These are phyloP conservation scores for Apamea sordens DNA, from an alignment of 2,888 invertebrate genomes.

Conservation along the genomic window DNA sequence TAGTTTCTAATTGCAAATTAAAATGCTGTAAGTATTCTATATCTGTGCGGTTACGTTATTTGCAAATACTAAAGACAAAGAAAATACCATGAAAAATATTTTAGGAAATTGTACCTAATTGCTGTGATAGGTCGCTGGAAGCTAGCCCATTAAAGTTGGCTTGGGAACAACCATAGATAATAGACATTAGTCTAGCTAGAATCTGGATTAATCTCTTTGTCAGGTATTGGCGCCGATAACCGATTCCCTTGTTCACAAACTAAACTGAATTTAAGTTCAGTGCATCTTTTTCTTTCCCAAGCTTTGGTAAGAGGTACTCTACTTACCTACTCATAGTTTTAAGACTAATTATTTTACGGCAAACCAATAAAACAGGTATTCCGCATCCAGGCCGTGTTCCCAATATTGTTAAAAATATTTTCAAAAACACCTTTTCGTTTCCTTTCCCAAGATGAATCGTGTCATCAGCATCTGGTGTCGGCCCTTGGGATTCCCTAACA, in stretches of 20 bases:
- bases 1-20: conserved; percentile 22
- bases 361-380: conserved; percentile 51
- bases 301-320: not conserved
- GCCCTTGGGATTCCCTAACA: conserved; percentile 69
- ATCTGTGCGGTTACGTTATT: not conserved
- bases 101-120: not conserved
- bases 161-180: not conserved
- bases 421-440: conserved; percentile 13
- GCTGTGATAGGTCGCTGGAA: not conserved
- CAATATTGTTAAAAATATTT: conserved; percentile 26
- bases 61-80: not conserved
- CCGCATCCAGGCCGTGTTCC: conserved; percentile 13
- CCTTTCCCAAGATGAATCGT: conserved; percentile 52
- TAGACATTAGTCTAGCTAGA: not conserved
- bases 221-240: not conserved
- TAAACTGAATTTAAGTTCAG: too few species aligned
- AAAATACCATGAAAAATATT: not conserved
- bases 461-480: conserved; percentile 73
- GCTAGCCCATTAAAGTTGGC: not conserved
- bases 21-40: not conserved
- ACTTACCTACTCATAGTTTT: not conserved
- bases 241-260: too few species aligned
- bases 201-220: not conserved
- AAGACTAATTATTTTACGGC: conserved; percentile 33
- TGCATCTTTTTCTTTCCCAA: conserved; percentile 9